Conservation (phyloP, 2,797 vertebrate species). For the Peromyscus attwateri region DNA sequence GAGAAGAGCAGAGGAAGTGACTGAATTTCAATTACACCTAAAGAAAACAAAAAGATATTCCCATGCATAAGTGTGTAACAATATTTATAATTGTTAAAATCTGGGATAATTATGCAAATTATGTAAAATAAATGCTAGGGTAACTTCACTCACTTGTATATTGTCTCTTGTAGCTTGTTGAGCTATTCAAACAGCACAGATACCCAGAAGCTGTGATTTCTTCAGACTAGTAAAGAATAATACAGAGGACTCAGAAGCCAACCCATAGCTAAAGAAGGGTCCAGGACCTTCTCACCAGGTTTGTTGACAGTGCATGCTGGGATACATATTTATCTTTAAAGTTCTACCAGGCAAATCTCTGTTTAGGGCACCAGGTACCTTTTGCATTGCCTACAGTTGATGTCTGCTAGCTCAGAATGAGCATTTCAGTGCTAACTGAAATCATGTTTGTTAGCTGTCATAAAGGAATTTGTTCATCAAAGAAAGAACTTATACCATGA, state of each 20-base stretch:
- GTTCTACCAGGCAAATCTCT: conserved; percentile 82
- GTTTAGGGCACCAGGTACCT: conserved; percentile 82
- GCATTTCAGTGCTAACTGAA: conserved; percentile 79
- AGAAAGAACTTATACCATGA: conserved; percentile 17
- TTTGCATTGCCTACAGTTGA: conserved; percentile 62
- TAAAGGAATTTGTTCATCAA: conserved; percentile 75
- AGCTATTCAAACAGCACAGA: conserved; percentile 84
- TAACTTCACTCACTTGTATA: conserved; percentile 71
- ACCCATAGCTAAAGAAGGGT: conserved; percentile 81
- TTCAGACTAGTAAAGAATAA: conserved; percentile 88
- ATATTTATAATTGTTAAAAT: conserved; percentile 52
- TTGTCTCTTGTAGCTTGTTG: neutral
- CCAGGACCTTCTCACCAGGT: conserved; percentile 80
- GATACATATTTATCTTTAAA: conserved; percentile 86
- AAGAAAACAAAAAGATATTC: conserved; percentile 39
- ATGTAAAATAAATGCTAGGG: conserved; percentile 62
- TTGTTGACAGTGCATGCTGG: conserved; percentile 84
- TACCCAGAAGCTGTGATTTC: conserved; percentile 86
- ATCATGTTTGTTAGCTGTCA: conserved; percentile 80
- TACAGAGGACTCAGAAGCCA: conserved; percentile 85
- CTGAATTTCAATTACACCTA: conserved; percentile 34
- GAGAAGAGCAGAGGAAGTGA: neutral
- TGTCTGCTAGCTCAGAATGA: conserved; percentile 70
- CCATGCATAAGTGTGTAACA: conserved; percentile 45
- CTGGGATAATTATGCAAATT: conserved; percentile 57